Evolutionary conservation across 2,797 vertebrate genomes (phyloP), one percentile per base, ranked within the genome.

Genomic region (Okamejei kenojei): DNA sequence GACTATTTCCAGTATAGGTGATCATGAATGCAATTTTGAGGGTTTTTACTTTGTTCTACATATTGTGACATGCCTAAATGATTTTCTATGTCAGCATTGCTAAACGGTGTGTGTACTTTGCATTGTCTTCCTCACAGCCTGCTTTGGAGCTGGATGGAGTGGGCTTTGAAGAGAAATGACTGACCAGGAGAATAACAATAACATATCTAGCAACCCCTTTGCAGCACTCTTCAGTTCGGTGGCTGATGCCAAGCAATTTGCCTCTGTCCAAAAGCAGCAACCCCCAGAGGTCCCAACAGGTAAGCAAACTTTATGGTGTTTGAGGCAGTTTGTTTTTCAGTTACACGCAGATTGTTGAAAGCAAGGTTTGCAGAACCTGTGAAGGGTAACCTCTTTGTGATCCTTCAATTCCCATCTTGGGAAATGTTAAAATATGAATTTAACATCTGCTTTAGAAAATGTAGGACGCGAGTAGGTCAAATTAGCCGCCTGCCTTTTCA

Each of bases 171-270:
- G 94, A 97, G 98, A 98, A 96, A 99, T 99, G 99, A 99, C 98
- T 96, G 98, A 99, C 98, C 99, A 98, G 96, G 98, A 99, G 96
- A 99, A 99, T 97, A 99, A 99, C 97, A 97, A 97, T 95, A 99
- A 97, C 96, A 98, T 99, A 96, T 99, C 98, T 94, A 96, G 97
- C 96, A 99, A 99, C 96, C 99, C 99, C 74, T 99, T 99, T 86
- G 98, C 98, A 94, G 99, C 99, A 93, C 98, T 99, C 94, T 99
- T 99, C 96, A 96, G 98, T 95, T 99, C 98, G 3, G 94, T 99
- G 93, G 98, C 98, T 93, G 99, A 99, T 95, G 99, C 99, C 95
- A 98, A 97, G 94, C 98, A 98, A 94, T 99, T 99, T 95, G 98
- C 97, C 84, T 98, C 98, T 77, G 96, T 97, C 93, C 98, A 99